Evolutionary conservation across 2,797 vertebrate genomes (phyloP), one percentile per base, ranked within the genome.

Genomic region (Amblyraja radiata): DNA sequence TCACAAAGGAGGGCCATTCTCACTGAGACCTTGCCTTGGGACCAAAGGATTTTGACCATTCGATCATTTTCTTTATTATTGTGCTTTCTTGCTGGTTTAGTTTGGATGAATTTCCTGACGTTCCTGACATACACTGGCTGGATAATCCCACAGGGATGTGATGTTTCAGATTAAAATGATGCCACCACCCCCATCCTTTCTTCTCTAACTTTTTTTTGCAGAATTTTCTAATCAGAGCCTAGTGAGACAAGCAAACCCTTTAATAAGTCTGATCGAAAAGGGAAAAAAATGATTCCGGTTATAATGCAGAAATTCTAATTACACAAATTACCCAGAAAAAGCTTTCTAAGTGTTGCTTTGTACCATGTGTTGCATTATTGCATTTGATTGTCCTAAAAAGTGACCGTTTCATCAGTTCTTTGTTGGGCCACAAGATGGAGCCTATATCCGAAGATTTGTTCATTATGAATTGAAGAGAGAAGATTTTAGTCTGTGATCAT

Each of bases 341-440:
- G 61, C 7, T 88, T 68, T 36, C 28, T 18, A 61, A 25, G 13
- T 10, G 0, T 83, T 28, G 83, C 58, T 6, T 23, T 6, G 58
- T 25, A 68, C n/a, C 16, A 88, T 1, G 16, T 36, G 68, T 21
- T 88, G 16, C 14, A 16, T 88, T 8, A 68, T 36, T n/a, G 21
- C n/a, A 18, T 18, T 88, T 65, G 61, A 28, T 36, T 9, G 61
- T 65, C 14, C 7, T n/a, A 88, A 61, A 65, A 0, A 21, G 0
- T 63, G 18, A 86, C 11, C 7, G 83, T 74, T 11, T 73, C 39
- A 65, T n/a, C 71, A 92, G 90, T 92, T 92, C 71, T 58, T 92
- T 58, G 14, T 58, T 76, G 68, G 46, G 39, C 68, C 90, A 92
- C 90, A 46, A 28, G 90, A n/a, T 74, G 90, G 90, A 28, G 71